phyloP scores from a whole-genome alignment of 1,140 invertebrate genomes.

The Brachionus asplanchnoidis region DNA sequence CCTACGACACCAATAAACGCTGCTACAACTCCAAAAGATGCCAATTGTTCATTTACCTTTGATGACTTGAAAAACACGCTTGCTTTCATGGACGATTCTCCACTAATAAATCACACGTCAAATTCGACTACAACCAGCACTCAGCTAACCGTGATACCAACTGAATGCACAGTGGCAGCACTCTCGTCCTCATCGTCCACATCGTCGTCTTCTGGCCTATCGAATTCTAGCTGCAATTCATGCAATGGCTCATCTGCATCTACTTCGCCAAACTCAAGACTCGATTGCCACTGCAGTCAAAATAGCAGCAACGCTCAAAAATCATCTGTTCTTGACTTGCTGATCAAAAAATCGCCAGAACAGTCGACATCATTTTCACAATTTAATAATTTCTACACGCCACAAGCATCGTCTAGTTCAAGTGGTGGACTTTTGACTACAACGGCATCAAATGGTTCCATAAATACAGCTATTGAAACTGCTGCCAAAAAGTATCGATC shows the following conservation, averaged over 20 bases:
- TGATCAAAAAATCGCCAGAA: conserved; percentile 26
- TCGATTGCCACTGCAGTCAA: neutral
- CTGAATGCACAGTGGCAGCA: neutral
- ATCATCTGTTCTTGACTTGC: conserved; percentile 3
- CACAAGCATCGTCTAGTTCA: neutral
- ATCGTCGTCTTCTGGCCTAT: neutral
- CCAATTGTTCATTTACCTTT: conserved; percentile 40
- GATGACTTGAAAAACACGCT: conserved; percentile 38
- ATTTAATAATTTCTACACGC: neutral
- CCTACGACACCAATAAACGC: neutral
- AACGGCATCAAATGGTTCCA: neutral
- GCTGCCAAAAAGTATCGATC: conserved; percentile 39
- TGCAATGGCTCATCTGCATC: neutral
- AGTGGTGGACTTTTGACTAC: neutral
- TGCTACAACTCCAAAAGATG: conserved; percentile 11
- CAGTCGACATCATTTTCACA: neutral
- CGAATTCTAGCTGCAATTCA: conserved; percentile 11
- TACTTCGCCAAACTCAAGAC: neutral
- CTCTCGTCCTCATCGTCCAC: conserved; percentile 16
- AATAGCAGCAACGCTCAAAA: neutral
- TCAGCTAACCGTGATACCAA: conserved; percentile 17
- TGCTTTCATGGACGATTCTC: conserved; percentile 39
- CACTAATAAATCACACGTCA: conserved; percentile 1
- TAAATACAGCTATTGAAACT: conserved; percentile 22
- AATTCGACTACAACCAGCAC: neutral